Conservation (phyloP, 2,113 vertebrate genomes). For the Paratilapia polleni region DNA sequence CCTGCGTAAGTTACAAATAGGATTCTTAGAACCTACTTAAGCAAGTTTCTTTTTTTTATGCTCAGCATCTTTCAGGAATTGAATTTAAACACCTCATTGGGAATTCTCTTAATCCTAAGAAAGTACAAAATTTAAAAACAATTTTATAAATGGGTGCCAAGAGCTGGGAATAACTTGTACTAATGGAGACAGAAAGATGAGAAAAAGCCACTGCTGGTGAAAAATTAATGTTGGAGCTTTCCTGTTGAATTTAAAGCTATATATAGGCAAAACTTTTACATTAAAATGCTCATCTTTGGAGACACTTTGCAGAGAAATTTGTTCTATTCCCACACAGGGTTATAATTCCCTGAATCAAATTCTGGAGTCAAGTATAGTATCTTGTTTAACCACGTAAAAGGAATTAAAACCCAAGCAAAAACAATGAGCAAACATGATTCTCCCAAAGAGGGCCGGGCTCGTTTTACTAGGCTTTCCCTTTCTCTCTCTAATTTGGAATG, state of each 20-base stretch:
- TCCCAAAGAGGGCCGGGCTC: background rate
- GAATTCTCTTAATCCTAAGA: background rate
- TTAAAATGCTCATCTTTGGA: background rate
- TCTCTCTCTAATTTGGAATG: background rate
- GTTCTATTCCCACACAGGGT: background rate
- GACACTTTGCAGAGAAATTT: background rate
- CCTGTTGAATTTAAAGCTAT: background rate
- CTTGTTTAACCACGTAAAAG: background rate
- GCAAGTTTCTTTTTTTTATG: background rate
- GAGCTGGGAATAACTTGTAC: too few species aligned
- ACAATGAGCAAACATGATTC: background rate
- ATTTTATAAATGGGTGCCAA: background rate
- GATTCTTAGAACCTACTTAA: background rate
- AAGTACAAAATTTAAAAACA: background rate
- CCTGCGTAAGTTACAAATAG: background rate
- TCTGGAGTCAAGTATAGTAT: background rate
- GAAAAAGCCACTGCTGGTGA: background rate
- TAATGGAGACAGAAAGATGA: background rate
- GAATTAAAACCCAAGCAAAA: background rate
- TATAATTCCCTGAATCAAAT: background rate
- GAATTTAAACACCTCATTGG: background rate
- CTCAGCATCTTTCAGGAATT: background rate
- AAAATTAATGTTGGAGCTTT: background rate
- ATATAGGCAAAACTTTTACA: background rate
- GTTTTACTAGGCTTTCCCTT: accelerated